Conservation (phyloP, 1,140 invertebrate genomes). For the Megalopta genalis region DNA sequence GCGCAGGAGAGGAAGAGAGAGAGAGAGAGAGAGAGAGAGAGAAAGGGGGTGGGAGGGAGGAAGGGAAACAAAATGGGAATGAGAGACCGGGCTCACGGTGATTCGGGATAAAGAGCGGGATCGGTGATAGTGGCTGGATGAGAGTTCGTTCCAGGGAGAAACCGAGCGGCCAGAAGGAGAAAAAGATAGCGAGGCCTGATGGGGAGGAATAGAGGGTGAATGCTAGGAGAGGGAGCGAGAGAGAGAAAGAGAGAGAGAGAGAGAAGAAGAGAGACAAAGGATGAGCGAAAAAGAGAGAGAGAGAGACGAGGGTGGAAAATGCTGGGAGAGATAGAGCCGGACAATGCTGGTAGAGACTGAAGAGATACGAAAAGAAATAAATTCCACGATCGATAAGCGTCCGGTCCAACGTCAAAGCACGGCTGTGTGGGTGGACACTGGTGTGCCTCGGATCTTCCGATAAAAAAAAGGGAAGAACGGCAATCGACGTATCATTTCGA, state of each 20-base stretch:
- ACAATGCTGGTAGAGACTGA: slow-evolving; percentile 48
- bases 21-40: slow-evolving; percentile 61
- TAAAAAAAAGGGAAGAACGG: slow-evolving; percentile 12
- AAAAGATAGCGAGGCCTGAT: slow-evolving; percentile 9
- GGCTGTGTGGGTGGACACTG: slow-evolving; percentile 42
- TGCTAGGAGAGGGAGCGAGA: not conserved
- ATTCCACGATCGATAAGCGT: slow-evolving; percentile 68
- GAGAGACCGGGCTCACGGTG: slow-evolving; percentile 47
- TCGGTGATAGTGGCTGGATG: slow-evolving; percentile 51
- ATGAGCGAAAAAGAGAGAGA: not conserved
- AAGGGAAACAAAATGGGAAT: slow-evolving; percentile 62
- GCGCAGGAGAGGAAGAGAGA: not conserved
- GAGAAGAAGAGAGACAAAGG: not conserved
- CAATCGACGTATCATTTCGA: slow-evolving; percentile 57
- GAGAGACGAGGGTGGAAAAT: not conserved
- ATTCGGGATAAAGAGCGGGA: slow-evolving; percentile 59
- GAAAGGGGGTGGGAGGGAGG: too few species aligned
- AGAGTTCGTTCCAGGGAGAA: slow-evolving; percentile 47
- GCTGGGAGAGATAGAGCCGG: slow-evolving; percentile 25
- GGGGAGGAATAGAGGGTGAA: too few species aligned
- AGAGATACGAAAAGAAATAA: slow-evolving; percentile 66
- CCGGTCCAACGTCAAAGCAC: slow-evolving; percentile 61
- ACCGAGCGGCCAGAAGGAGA: not conserved
- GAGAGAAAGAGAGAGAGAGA: not conserved
- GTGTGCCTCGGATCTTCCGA: slow-evolving; percentile 58